Conservation (phyloP, 2,797 vertebrate genomes). For the Muscicapa striata region DNA sequence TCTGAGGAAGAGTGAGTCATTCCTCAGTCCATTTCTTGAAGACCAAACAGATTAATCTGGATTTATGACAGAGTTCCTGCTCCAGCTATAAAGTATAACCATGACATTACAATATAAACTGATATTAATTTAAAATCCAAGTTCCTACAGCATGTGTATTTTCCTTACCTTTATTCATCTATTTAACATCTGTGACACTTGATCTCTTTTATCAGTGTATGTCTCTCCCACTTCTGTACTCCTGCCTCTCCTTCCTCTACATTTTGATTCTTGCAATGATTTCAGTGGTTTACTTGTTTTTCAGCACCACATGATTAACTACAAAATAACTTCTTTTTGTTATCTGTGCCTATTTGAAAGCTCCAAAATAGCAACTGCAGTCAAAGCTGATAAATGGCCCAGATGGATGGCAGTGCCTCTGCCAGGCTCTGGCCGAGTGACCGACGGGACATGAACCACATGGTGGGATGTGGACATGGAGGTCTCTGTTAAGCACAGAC, state of each 20-base stretch:
- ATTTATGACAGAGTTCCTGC: neutral
- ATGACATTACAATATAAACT: neutral
- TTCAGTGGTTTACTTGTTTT: neutral
- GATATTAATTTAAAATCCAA: neutral
- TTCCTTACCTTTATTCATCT: neutral
- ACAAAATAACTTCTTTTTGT: neutral
- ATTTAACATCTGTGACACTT: neutral
- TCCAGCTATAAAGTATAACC: neutral
- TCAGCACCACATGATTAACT: neutral
- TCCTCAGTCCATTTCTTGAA: neutral
- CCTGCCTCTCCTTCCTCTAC: neutral
- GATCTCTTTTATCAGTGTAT: neutral
- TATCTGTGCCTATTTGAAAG: neutral
- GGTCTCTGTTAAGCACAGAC: neutral
- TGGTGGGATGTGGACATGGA: rapidly evolving
- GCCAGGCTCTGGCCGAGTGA: neutral
- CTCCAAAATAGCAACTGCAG: neutral
- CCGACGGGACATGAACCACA: rapidly evolving
- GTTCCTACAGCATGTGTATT: neutral
- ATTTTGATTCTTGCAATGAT: neutral
- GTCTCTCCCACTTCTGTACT: neutral
- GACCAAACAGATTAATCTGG: neutral
- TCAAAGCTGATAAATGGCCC: neutral
- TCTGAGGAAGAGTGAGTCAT: neutral
- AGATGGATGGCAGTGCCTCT: neutral